Percentiles rank a stretch among this genome's conserved stretches.
Evolutionary conservation across 2,113 vertebrate genomes (phyloP).

Genomic region (Tachuris rubrigastra): DNA sequence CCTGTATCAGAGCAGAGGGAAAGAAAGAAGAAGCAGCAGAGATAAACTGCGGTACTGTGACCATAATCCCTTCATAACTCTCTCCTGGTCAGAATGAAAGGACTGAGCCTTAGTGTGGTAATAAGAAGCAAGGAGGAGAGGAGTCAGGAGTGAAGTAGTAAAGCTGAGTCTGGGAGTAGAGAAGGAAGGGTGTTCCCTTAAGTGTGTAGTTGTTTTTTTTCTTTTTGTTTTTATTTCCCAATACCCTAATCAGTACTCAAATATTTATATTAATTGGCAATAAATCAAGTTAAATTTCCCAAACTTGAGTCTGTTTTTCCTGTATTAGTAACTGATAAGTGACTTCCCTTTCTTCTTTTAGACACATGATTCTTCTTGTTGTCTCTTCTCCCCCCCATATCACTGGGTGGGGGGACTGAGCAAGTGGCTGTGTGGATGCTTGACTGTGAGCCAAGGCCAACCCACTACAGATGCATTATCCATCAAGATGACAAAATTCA

Average conservation of each 20-base stretch:
- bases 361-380: background rate
- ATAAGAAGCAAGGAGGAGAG: background rate
- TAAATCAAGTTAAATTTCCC: background rate
- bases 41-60: background rate
- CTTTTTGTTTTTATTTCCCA: background rate
- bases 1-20: background rate
- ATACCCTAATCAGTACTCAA: background rate
- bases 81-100: background rate
- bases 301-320: background rate
- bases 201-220: background rate
- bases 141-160: background rate
- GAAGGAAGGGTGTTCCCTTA: background rate
- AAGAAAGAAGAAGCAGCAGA: background rate
- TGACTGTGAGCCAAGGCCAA: background rate
- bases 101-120: background rate
- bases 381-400: background rate
- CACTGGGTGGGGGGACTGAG: background rate
- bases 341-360: background rate
- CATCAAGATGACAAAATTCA: slow-evolving; percentile 39
- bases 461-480: background rate
- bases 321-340: background rate
- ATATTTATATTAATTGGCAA: background rate
- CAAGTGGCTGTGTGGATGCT: background rate
- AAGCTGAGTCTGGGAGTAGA: background rate
- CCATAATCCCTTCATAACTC: background rate